Conservation (phyloP, 2,113 vertebrate genomes). For the Apodemus speciosus region DNA sequence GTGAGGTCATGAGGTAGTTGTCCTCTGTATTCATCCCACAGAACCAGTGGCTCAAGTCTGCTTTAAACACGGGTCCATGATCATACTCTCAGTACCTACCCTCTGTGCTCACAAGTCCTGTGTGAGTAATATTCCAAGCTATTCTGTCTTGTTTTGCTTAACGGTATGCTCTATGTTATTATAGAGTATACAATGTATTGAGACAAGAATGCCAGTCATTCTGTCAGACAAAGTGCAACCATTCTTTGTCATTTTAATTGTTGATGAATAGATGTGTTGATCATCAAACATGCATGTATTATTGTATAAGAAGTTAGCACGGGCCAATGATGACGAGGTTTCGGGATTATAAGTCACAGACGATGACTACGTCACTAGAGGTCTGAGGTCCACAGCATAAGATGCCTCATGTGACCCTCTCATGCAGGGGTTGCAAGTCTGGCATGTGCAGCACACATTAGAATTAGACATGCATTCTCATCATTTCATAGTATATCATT, state of each 20-base stretch:
- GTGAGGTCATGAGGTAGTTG: neutral
- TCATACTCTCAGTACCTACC: rapidly evolving
- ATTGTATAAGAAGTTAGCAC: neutral
- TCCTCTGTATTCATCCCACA: neutral
- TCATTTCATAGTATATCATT: neutral
- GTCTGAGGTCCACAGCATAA: neutral
- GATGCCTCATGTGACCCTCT: neutral
- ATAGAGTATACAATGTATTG: neutral
- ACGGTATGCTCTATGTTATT: neutral
- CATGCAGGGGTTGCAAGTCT: neutral
- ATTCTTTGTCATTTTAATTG: neutral
- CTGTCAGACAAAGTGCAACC: neutral
- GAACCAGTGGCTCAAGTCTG: neutral
- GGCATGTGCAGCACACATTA: neutral
- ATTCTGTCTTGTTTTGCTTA: neutral
- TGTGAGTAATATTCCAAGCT: neutral
- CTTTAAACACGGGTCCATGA: too few relatives aligned
- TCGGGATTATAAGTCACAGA: neutral
- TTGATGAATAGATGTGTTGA: neutral
- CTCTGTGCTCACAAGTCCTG: neutral
- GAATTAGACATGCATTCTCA: neutral
- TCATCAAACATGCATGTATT: neutral
- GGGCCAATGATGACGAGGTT: neutral
- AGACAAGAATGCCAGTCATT: neutral
- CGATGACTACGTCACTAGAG: neutral